Evolutionary conservation across 1,140 invertebrate genomes (phyloP).

Genomic region (Drosophila neocordata): DNA sequence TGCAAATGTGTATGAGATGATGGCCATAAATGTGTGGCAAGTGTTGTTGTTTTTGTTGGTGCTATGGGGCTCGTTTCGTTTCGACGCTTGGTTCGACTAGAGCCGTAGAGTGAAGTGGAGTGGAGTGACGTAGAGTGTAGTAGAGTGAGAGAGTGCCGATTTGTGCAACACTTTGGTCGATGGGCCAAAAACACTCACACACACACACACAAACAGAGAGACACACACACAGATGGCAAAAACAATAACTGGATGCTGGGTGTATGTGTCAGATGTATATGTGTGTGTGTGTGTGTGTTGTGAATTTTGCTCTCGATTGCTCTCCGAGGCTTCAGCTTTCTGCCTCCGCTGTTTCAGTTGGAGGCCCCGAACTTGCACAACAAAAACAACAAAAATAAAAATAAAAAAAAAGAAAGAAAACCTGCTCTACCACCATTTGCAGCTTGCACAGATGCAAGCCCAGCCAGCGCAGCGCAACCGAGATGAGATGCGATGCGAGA

Average conservation of each 20-base stretch:
- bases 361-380: conserved; percentile 21
- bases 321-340: conserved; percentile 47
- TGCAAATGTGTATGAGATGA: conserved; percentile 55
- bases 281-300: conserved; percentile 20
- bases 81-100: conserved; percentile 38
- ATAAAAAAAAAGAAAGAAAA: conserved; percentile 37
- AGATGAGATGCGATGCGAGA: conserved; percentile 46
- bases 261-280: conserved; percentile 36
- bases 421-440: conserved; percentile 80
- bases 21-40: conserved; percentile 55
- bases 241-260: conserved; percentile 33
- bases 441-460: conserved; percentile 46
- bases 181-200: conserved; percentile 27
- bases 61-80: conserved; percentile 28
- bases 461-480: conserved; percentile 35
- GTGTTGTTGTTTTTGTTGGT: conserved; percentile 50
- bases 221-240: conserved; percentile 29
- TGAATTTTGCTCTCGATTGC: conserved; percentile 46
- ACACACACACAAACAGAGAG: background rate
- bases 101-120: conserved; percentile 4
- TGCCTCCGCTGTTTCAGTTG: conserved; percentile 39
- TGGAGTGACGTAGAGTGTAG: too few relatives aligned
- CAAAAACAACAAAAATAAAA: conserved; percentile 23
- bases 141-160: conserved; percentile 43
- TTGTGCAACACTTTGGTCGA: conserved; percentile 50